Evolutionary conservation across 2,888 invertebrate genomes (phyloP).

Genomic region (Drosophila fungiperda): DNA sequence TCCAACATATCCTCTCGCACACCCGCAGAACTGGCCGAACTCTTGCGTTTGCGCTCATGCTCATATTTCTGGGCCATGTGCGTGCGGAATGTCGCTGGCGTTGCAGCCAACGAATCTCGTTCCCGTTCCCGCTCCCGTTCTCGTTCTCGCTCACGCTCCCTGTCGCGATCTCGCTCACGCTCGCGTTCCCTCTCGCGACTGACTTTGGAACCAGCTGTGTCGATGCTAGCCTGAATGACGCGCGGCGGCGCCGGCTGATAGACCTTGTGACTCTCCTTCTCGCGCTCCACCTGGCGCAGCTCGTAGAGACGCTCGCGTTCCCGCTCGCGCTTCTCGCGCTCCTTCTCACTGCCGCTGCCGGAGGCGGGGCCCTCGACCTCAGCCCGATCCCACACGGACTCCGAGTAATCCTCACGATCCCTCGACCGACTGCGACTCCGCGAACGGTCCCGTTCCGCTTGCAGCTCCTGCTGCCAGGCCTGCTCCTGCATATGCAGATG

Average conservation of each 20-base stretch:
- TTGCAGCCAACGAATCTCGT: slow-evolving; percentile 27
- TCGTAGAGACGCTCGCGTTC: slow-evolving; percentile 85
- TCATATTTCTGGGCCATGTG: slow-evolving; percentile 90
- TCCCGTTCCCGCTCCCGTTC: slow-evolving; percentile 17
- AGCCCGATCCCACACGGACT: slow-evolving; percentile 85
- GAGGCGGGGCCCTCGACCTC: slow-evolving; percentile 85
- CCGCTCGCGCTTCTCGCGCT: slow-evolving; percentile 85
- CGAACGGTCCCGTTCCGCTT: slow-evolving; percentile 83
- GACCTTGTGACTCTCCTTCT: slow-evolving; percentile 85
- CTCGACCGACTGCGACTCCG: slow-evolving; percentile 84
- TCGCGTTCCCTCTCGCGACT: slow-evolving; percentile 15
- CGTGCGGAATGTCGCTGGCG: slow-evolving; percentile 89
- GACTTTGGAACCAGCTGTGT: slow-evolving; percentile 45
- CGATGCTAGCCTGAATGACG: slow-evolving; percentile 68
- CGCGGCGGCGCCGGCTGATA: slow-evolving; percentile 85
- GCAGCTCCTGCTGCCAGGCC: slow-evolving; percentile 81
- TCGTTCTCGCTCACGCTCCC: slow-evolving; percentile 18
- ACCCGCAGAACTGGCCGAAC: slow-evolving; percentile 89
- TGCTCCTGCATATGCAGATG: slow-evolving; percentile 36
- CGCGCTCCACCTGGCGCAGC: slow-evolving; percentile 85
- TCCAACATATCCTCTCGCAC: slow-evolving; percentile 89
- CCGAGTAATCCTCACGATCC: slow-evolving; percentile 85
- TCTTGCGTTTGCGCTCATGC: slow-evolving; percentile 90
- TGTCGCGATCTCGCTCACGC: slow-evolving; percentile 3
- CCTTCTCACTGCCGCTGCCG: slow-evolving; percentile 84